These are phyloP conservation scores for Lutjanus erythropterus DNA, from an alignment of 2,113 vertebrate species.

Conservation along the genomic window DNA sequence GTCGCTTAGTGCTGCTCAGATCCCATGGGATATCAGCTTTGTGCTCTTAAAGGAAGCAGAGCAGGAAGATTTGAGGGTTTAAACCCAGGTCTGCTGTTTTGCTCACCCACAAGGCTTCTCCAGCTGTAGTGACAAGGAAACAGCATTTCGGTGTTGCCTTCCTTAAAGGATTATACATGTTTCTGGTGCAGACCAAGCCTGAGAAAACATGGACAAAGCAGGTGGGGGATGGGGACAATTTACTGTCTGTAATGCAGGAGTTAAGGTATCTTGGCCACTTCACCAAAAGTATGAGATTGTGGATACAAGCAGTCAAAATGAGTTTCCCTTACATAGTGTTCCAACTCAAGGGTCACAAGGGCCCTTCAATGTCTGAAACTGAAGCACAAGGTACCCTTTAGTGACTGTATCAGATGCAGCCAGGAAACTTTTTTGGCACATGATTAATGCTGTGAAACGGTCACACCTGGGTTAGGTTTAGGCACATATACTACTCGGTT, in stretches of 20 bases:
- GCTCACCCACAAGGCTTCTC: background rate
- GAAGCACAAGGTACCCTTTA: too few relatives aligned
- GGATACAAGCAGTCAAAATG: background rate
- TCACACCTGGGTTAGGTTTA: too few relatives aligned
- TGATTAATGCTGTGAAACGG: too few relatives aligned
- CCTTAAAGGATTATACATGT: background rate
- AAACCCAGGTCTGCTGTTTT: background rate
- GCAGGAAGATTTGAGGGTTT: background rate
- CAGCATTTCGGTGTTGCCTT: background rate
- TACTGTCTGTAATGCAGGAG: background rate
- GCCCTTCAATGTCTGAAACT: too few relatives aligned
- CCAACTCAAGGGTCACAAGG: too few relatives aligned
- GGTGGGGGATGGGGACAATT: background rate
- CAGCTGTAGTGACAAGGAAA: background rate
- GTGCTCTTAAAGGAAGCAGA: slow-evolving; percentile 1
- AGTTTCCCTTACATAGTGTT: too few relatives aligned
- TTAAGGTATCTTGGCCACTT: background rate
- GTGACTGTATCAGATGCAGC: too few relatives aligned
- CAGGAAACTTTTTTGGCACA: too few relatives aligned
- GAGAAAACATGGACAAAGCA: too few relatives aligned
- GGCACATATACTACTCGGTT: too few relatives aligned
- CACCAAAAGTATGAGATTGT: background rate
- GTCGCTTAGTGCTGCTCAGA: background rate
- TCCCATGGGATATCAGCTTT: background rate
- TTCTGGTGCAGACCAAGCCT: background rate